Evolutionary conservation across 2,888 invertebrate species (phyloP), one percentile per base, ranked within the genome.

Genomic region (Dicyrtoma fusca): DNA sequence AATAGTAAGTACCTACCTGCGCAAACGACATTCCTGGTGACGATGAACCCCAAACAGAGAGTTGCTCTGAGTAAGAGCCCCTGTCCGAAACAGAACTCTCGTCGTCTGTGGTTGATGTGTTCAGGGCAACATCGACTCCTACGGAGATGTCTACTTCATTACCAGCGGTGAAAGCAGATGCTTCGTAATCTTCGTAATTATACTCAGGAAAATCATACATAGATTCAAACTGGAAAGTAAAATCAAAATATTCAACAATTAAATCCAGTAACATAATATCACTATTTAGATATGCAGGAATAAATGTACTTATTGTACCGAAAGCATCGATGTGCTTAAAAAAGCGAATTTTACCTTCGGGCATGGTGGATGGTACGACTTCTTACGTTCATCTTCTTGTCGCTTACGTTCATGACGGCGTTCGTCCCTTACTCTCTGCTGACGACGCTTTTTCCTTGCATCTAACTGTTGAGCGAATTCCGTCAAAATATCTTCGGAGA

Each of bases 361-460:
- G 13, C 57, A 53, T 3, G 69, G 59, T 3, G 55, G 64, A 8
- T 69, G 64, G 57, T 71, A 17, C 53, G 61, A 72, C 69, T 21
- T 72, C 69, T 85, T 82, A 88, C 92, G 87, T 84, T 91, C 90
- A 78, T 90, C 88, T 76, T 88, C 88, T 69, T 87, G 89, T 75
- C 90, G 90, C n/a, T 89, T 88, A 76, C 89, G 90, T 82, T 94
- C 94, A 2, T 92, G 88, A 44, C 89, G 89, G 25, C 88, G 88
- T 82, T 96, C 96, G 17, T 93, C 92, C 11, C 90, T 88, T 53
- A 89, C 90, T 25, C 89, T 87, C 8, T 89, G 89, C 57, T 89
- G 88, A 5, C 96, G 88, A 14, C 86, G 84, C 61, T 88, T 88
- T 34, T 89, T 88, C 1, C 95, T 88, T 13, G 87, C 86, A 6